Base-by-base conservation (phyloP, 2,888 invertebrate genomes). In the Tuta absoluta region DNA sequence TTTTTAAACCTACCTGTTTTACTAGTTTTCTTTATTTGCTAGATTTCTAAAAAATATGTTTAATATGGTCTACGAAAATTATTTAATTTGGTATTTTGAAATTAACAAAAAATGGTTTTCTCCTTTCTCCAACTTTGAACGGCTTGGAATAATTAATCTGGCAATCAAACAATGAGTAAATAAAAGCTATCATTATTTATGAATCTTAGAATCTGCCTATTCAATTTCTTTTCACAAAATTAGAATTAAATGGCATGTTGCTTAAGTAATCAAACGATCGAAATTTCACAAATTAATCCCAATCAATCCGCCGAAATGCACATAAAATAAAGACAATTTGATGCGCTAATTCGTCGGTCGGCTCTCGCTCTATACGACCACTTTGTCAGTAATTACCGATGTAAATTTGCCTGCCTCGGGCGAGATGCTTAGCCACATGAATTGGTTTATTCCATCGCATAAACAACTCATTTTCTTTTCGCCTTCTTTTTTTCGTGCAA, bases 341-440 rank as follows among this genome's bases (percentile, higher is more conserved):
- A 41, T 38, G 28, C 45, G 56, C 56, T 38, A 61, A 48, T 28
- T 24, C 17, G 7, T 12, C 23, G 49, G 48, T 62, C 62, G 62
- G 69, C 85, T 86, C 85, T 75, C 69, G 28, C 75, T 51, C 81
- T 84, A 82, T 67, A 72, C 75, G 72, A 65, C 72, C 75, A 64
- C 71, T 72, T 72, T 72, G 75, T 69, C 68, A 69, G 79, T 82
- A 85, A 86, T 86, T 84, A 82, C 75, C 72, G 71, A 81, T 78
- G 80, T 79, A 83, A 84, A 84, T 84, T 80, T 73, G 72, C 65
- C 64, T 33, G 73, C 75, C 76, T 71, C 70, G 66, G 73, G 78
- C 74, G 53, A 3, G 63, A 56, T 41, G 63, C 17, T 67, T 67
- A 67, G 67, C 68, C 62, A 68, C 61, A 41, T 33, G 67, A 71